Conservation (phyloP, 2,113 vertebrate genomes). For the Euleptes europaea region DNA sequence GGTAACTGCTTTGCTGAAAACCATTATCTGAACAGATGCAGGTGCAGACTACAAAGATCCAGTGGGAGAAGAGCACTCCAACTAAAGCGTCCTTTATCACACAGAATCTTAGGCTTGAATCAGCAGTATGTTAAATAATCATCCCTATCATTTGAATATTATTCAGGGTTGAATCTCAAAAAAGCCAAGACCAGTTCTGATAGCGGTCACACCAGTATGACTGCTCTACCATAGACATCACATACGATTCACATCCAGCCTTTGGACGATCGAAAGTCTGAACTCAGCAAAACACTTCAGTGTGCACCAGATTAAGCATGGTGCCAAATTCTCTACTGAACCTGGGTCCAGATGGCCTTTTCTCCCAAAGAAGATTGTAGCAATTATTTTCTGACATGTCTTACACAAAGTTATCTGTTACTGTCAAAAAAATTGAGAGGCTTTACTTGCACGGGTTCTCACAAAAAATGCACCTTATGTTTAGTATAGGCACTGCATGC, state of each 20-base stretch:
- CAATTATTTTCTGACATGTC: constrained; percentile 10
- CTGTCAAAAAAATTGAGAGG: neutral
- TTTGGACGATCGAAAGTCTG: neutral
- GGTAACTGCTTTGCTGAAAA: constrained; percentile 5
- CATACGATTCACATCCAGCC: neutral
- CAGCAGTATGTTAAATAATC: constrained; percentile 21
- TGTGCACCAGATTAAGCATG: neutral
- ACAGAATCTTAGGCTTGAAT: neutral
- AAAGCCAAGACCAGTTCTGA: neutral
- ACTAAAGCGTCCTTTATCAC: constrained; percentile 4
- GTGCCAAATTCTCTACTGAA: neutral
- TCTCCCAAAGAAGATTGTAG: neutral
- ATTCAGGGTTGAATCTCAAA: neutral
- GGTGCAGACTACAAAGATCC: neutral
- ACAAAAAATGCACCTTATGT: neutral
- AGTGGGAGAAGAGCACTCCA: constrained; percentile 1
- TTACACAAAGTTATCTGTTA: constrained; percentile 10
- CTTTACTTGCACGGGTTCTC: neutral
- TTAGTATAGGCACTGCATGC: neutral
- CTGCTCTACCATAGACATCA: neutral
- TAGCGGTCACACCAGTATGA: neutral
- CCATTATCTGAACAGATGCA: constrained; percentile 33
- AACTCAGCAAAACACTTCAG: neutral
- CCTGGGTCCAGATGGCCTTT: neutral
- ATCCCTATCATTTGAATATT: neutral